Evolutionary conservation across 2,113 vertebrate species (phyloP), one percentile per base, ranked within the genome.

Genomic region (Eulacestoma nigropectus): DNA sequence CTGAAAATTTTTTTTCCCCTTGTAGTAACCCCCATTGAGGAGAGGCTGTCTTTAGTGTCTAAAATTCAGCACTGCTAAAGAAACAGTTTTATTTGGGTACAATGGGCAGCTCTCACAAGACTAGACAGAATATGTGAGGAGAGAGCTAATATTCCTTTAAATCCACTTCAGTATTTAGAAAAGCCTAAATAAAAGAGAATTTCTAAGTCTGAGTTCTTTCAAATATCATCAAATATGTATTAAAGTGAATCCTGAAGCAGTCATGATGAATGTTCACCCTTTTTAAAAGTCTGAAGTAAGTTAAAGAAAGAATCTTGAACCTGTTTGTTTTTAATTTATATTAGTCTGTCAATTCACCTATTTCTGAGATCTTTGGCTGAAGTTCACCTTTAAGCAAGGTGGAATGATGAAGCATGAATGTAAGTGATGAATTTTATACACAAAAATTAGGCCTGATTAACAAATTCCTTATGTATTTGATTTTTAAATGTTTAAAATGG

Each of bases 101-200:
- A 99, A 99, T 99, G 97, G 97, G 93, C 83, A 96, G 83, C 93
- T 98, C 97, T 98, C 97, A 97, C 97, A 97, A 97, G 97, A 96
- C 97, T 97, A 98, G 98, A 98, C 98, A 97, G 98, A 98, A 98
- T 98, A 98, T 99, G 98, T 99, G 98, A 99, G 98, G 94, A 94
- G 98, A 98, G 98, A 99, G 95, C 98, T 98, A 98, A 99, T 98
- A 97, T 98, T 97, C 94, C 93, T 98, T 98, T 97, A 97, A 97
- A 97, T 96, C 78, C 67, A 83, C 96, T 94, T 94, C 67, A 92
- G 90, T 96, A 94, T 95, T 98, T 97, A 95, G 87, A 97, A 96
- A 96, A 96, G 56, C 16, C 47, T 85, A 96, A 97, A 95, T 95
- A 89, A 97, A 97, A 97, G 84, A 91, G 75, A 97, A 97, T 97